phyloP scores from a whole-genome alignment of 2,797 vertebrate genomes.

The Calcarius lapponicus region DNA sequence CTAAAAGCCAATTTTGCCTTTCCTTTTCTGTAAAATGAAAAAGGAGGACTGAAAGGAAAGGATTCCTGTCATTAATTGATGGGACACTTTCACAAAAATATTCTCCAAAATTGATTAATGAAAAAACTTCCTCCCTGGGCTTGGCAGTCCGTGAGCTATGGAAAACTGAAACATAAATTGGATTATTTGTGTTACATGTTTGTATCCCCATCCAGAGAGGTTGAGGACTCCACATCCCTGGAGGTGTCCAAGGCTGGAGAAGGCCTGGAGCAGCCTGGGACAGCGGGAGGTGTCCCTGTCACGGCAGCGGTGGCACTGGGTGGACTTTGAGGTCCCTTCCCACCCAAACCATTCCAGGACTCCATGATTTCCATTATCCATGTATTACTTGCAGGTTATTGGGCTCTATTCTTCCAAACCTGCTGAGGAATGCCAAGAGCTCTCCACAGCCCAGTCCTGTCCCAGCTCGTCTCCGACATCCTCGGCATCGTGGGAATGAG shows the following conservation, averaged over 20 bases:
- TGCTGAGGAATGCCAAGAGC: not conserved
- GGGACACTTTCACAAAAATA: not conserved
- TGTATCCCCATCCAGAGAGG: no score
- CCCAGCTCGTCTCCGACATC: not conserved
- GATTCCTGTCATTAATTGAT: not conserved
- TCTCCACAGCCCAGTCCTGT: not conserved
- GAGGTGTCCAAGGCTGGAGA: not conserved
- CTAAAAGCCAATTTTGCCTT: not conserved
- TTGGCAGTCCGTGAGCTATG: fast-evolving
- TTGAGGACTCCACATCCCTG: not conserved
- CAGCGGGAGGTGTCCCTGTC: no score
- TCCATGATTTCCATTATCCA: not conserved
- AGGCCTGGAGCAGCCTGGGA: no score
- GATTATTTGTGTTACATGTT: not conserved
- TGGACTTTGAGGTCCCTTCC: no score
- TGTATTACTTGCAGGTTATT: not conserved
- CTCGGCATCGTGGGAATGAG: not conserved
- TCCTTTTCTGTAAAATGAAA: not conserved
- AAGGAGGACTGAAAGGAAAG: not conserved
- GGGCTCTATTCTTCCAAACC: not conserved
- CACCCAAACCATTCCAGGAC: not conserved
- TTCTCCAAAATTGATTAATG: not conserved
- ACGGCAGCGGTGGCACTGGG: no score
- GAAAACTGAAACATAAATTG: not conserved
- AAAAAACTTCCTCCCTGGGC: not conserved